These are phyloP conservation scores for Leuciscus idus DNA, from an alignment of 2,113 vertebrate species.

Conservation along the genomic window DNA sequence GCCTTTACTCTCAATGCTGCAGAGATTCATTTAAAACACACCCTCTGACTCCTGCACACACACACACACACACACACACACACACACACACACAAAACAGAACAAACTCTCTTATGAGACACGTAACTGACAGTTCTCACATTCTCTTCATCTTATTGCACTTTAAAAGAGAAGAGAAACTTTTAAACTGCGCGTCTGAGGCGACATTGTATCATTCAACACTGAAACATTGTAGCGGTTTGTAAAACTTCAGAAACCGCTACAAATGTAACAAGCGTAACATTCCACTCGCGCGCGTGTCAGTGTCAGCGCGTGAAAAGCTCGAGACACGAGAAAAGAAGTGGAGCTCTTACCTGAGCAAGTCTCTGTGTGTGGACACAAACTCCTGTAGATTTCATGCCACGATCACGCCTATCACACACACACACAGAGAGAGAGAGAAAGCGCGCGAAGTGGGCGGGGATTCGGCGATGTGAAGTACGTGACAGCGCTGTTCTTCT, in stretches of 20 bases:
- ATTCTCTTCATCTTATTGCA: background rate
- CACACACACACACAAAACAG: conserved; percentile 4
- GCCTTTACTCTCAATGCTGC: conserved; percentile 34
- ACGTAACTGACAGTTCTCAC: background rate
- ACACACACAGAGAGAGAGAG: too few species aligned
- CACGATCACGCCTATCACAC: background rate
- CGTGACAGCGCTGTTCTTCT: conserved; percentile 26
- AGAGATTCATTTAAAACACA: background rate
- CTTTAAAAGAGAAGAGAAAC: background rate
- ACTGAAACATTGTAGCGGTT: conserved; percentile 2
- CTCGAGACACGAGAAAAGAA: background rate
- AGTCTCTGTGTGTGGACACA: background rate
- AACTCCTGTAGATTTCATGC: background rate
- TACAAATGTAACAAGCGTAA: background rate
- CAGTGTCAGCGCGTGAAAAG: background rate
- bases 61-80: conserved; percentile 30
- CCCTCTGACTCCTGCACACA: background rate
- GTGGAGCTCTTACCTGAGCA: conserved; percentile 23
- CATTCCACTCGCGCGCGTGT: background rate
- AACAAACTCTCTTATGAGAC: background rate
- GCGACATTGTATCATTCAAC: background rate
- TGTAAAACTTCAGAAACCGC: background rate
- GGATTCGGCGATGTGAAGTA: background rate
- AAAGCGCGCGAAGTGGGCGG: background rate
- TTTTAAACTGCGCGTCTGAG: background rate